These are phyloP conservation scores for Phalera bucephala DNA, from an alignment of 2,888 invertebrate species.

Conservation along the genomic window DNA sequence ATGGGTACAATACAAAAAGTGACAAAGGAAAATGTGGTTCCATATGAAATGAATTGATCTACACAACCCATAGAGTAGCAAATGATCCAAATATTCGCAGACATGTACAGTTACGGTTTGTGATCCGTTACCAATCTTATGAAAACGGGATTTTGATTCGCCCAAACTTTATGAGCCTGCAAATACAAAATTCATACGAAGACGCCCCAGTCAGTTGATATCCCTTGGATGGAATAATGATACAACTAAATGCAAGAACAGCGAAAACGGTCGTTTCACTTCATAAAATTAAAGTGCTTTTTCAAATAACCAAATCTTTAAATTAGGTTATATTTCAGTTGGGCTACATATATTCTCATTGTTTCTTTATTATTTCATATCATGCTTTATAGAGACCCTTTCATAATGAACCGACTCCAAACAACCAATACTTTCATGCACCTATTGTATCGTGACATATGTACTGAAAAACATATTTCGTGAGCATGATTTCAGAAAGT, in stretches of 20 bases:
- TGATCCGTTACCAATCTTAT: slow-evolving; percentile 22
- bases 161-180: slow-evolving; percentile 12
- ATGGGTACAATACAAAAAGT: too few relatives aligned
- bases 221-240: neutral
- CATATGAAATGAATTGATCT: too few relatives aligned
- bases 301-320: too few relatives aligned
- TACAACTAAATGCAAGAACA: too few relatives aligned
- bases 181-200: slow-evolving; percentile 10
- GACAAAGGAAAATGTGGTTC: too few relatives aligned
- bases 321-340: too few relatives aligned
- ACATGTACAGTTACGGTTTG: slow-evolving; percentile 19
- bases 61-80: neutral
- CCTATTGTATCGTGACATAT: too few relatives aligned
- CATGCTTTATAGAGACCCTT: neutral
- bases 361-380: neutral
- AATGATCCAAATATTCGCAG: slow-evolving; percentile 1
- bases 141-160: slow-evolving; percentile 20
- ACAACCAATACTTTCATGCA: neutral
- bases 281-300: too few relatives aligned
- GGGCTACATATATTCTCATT: neutral
- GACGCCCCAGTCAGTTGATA: neutral
- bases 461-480: too few relatives aligned
- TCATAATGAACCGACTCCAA: slow-evolving; percentile 5
- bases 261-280: too few relatives aligned
- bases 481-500: too few relatives aligned